Evolutionary conservation across 2,113 vertebrate species (phyloP).

Genomic region (Callipepla californica): DNA sequence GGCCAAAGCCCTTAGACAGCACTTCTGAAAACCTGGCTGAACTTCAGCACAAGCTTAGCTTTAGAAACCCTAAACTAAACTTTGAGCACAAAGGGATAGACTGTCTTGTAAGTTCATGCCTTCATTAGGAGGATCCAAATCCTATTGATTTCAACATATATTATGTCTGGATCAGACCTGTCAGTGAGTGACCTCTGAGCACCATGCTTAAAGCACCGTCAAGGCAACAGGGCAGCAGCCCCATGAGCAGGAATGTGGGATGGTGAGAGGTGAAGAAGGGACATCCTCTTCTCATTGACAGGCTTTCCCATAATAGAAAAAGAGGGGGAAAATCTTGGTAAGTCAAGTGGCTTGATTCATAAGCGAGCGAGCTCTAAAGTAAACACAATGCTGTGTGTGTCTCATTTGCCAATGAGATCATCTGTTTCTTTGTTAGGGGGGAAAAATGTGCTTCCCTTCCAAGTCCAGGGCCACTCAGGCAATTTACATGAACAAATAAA

Average conservation of each 20-base stretch:
- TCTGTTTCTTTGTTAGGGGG: slow-evolving; percentile 67
- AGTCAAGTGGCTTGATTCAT: slow-evolving; percentile 65
- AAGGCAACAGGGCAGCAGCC: slow-evolving; percentile 8
- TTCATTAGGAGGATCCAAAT: slow-evolving; percentile 20
- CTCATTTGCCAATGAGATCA: slow-evolving; percentile 67
- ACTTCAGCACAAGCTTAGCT: not conserved
- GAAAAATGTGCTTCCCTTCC: slow-evolving; percentile 65
- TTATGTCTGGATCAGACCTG: not conserved
- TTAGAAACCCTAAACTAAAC: slow-evolving; percentile 8
- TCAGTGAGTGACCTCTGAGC: not conserved
- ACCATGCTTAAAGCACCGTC: not conserved
- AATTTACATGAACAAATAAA: slow-evolving; percentile 75
- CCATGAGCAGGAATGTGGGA: not conserved
- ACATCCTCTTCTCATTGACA: slow-evolving; percentile 25
- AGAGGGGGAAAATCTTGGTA: not conserved
- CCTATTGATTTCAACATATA: not conserved
- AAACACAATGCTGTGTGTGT: slow-evolving; percentile 49
- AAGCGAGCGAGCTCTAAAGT: slow-evolving; percentile 41
- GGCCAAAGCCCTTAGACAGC: not conserved
- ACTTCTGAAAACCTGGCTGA: slow-evolving; percentile 18
- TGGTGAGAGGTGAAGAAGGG: not conserved
- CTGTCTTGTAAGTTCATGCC: slow-evolving; percentile 7
- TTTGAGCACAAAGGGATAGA: slow-evolving; percentile 37
- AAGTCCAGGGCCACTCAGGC: slow-evolving; percentile 51
- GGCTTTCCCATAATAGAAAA: not conserved